A percentile compares a stretch with the other conserved stretches of the same genome.
These are phyloP conservation scores for Sarcophaga peregrina DNA, from an alignment of 1,140 invertebrate species.

Conservation along the genomic window DNA sequence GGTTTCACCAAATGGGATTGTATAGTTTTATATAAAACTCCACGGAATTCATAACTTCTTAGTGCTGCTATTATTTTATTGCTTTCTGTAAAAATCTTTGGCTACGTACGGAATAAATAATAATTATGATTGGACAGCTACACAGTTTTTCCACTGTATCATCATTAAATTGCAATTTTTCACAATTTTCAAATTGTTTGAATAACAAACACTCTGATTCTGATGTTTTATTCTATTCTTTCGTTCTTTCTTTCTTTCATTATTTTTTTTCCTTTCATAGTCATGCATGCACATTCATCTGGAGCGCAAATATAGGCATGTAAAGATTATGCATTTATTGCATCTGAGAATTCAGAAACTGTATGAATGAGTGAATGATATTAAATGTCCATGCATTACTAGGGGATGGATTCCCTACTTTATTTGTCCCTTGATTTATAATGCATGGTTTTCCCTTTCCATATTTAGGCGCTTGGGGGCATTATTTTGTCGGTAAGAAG, in stretches of 20 bases:
- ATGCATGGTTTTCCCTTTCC: no score
- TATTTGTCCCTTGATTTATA: no score
- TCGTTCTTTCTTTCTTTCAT: neutral
- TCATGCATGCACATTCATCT: neutral
- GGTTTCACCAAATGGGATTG: no score
- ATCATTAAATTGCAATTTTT: slow-evolving; percentile 62
- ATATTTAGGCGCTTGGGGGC: no score
- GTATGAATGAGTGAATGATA: slow-evolving; percentile 1
- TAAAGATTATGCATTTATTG: neutral
- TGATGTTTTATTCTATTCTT: no score
- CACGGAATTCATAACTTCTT: no score
- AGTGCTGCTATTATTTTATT: no score
- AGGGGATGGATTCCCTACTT: no score
- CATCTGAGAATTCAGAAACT: neutral
- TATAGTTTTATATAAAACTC: no score
- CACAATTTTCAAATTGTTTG: slow-evolving; percentile 53
- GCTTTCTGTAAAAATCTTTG: no score
- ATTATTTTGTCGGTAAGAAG: no score
- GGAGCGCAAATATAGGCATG: neutral
- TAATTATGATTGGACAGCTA: slow-evolving; percentile 28
- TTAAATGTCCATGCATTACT: neutral
- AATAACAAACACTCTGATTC: slow-evolving; percentile 34
- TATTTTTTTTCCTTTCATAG: neutral
- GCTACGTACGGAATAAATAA: no score
- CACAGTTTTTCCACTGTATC: slow-evolving; percentile 49